A percentile compares a stretch with the other conserved stretches of the same genome.
Conservation (phyloP, 2,888 invertebrate species). For the Melanotus villosus region DNA sequence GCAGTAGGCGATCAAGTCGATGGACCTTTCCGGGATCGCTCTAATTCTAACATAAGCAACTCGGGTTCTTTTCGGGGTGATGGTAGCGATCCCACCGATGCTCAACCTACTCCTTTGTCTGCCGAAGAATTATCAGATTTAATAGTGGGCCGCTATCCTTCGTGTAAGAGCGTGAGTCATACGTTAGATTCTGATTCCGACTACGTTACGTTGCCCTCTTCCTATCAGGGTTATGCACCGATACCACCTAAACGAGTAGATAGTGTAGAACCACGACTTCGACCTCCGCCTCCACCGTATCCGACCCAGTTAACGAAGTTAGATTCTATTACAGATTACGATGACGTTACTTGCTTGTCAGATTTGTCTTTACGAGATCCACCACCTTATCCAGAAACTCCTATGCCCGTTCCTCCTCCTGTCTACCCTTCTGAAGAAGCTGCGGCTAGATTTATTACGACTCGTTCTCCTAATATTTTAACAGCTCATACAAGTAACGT, state of each 20-base stretch:
- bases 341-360: conserved; percentile 57
- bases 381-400: conserved; percentile 75
- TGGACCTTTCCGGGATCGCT: conserved; percentile 75
- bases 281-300: conserved; percentile 69
- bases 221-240: conserved; percentile 71
- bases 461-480: conserved; percentile 82
- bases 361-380: conserved; percentile 72
- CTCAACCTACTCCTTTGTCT: conserved; percentile 81
- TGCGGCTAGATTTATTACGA: conserved; percentile 82
- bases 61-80: conserved; percentile 87
- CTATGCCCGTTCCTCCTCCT: conserved; percentile 72
- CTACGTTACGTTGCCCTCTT: conserved; percentile 83
- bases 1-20: conserved; percentile 67
- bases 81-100: conserved; percentile 90
- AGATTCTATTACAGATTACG: conserved; percentile 58
- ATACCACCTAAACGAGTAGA: conserved; percentile 81
- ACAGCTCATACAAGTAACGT: conserved; percentile 84
- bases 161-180: conserved; percentile 84
- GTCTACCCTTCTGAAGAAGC: conserved; percentile 79
- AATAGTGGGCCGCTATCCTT: conserved; percentile 86
- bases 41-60: conserved; percentile 86
- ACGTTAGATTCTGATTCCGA: conserved; percentile 92
- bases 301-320: conserved; percentile 63
- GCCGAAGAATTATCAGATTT: conserved; percentile 88
- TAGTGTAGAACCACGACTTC: conserved; percentile 69